Evolutionary conservation across 2,113 vertebrate species (phyloP), one percentile per base, ranked within the genome.

Genomic region (Oryzias curvinotus): DNA sequence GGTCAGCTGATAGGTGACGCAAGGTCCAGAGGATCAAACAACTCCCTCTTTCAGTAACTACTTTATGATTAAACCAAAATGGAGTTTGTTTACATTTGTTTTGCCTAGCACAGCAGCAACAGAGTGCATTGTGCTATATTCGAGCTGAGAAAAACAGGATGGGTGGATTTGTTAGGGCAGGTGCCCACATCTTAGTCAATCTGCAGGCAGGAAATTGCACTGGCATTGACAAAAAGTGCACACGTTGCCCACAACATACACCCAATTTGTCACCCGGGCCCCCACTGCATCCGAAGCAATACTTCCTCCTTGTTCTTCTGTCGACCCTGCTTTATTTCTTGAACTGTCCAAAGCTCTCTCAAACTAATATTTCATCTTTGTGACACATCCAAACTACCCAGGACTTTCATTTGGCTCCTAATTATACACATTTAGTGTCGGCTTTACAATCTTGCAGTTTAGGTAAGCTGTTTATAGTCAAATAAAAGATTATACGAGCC

Each of bases 101-200:
- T 52, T 48, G 54, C 21, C 18, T 4, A 3, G 36, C 43, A 51
- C 6, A 51, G 41, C 18, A 17, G 44, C 28, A 50, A 50, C 42
- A 47, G 28, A 73, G 36, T 44, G 52, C 46, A 28, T 46, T 25
- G 52, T 52, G 73, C 65, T 72, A 62, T 75, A 60, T 77, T 69
- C 45, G 75, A 71, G 50, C 68, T 36, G 44, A 85, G 56, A 83
- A 69, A 65, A 85, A 90, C 90, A 90, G 89, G 89, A 90, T 88
- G 89, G 89, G 88, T 65, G 89, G 80, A 68, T 77, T 70, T 81
- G 65, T 84, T 68, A 84, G 57, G 72, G 71, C 79, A 87, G 89
- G 84, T 88, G 87, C 84, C 86, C 81, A 57, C 84, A 82, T 72
- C 80, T 90, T 89, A 82, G 85, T 81, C 75, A 86, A 80, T 78